Evolutionary conservation across 2,113 vertebrate species (phyloP), one percentile per base, ranked within the genome.

Genomic region (Onychostruthus taczanowskii): DNA sequence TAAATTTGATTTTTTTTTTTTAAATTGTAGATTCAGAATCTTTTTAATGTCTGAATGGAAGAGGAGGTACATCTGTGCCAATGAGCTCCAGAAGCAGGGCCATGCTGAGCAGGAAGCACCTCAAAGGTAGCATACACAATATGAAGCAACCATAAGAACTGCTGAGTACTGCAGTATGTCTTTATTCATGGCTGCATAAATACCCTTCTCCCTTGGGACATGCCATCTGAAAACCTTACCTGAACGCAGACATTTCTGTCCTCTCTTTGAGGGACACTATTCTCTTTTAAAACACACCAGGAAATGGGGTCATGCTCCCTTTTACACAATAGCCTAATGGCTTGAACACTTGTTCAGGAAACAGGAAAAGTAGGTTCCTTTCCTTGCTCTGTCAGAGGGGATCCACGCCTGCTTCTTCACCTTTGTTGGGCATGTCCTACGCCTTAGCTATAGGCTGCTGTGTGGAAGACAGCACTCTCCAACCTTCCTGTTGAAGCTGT

Each of bases 341-440:
- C 58, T 95, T 96, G 91, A 95, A 96, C 95, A 96, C 94, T 97
- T 96, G 96, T 69, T 92, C 94, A 96, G 96, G 95, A 97, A 97
- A 95, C 95, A 96, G 96, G 95, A 97, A 97, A 95, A 95, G 87
- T 95, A 76, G 69, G 93, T 56, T 95, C 81, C 73, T 91, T 91
- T 95, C 93, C 91, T 94, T 66, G 69, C 77, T 95, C 94, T 76
- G 69, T 72, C 81, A 87, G 49, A 87, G 37, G n/a, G 46, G 69
- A 92, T 82, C 55, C 93, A 70, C 90, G 61, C 52, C 62, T 19
- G 9, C 53, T 92, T 61, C 76, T 96, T 91, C 49, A 56, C 41
- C 53, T 61, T 87, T 4, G 0, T 49, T 58, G 46, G 49, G 39
- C 59, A 44, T 9, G 52, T 85, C 53, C 62, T 87, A 58, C 0